Evolutionary conservation across 2,113 vertebrate genomes (phyloP).

Genomic region (Ctenomys sociabilis): DNA sequence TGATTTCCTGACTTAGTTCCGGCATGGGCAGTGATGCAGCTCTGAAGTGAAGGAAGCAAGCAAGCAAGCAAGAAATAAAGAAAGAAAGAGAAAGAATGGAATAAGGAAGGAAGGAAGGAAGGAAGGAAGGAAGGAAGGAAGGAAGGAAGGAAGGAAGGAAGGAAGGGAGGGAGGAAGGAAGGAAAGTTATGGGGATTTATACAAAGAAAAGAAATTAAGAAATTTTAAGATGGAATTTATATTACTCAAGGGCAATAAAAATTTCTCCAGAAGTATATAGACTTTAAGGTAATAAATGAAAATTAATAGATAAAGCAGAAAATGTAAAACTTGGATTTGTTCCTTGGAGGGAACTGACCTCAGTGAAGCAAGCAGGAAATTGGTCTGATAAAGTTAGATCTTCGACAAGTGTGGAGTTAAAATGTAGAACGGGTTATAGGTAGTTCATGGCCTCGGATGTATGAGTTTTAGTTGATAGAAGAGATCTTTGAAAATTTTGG

Average conservation of each 20-base stretch:
- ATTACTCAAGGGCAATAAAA: not conserved
- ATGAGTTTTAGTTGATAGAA: not conserved
- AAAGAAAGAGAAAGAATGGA: too few species aligned
- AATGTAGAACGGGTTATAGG: not conserved
- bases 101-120: too few species aligned
- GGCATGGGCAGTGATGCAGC: not conserved
- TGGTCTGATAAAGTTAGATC: not conserved
- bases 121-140: too few species aligned
- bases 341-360: not conserved
- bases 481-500: not conserved
- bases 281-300: slow-evolving; percentile 9
- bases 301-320: not conserved
- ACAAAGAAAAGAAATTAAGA: not conserved
- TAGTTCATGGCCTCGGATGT: not conserved
- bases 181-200: not conserved
- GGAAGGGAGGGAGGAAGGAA: too few species aligned
- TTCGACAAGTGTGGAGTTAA: not conserved
- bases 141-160: too few species aligned
- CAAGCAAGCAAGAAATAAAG: too few species aligned
- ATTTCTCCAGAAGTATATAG: not conserved
- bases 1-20: slow-evolving; percentile 56
- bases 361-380: not conserved
- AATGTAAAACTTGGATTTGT: not conserved
- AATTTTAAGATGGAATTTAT: not conserved
- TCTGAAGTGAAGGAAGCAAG: slow-evolving; percentile 58